Evolutionary conservation across 2,113 vertebrate species (phyloP).

Genomic region (Perca schrenkii): DNA sequence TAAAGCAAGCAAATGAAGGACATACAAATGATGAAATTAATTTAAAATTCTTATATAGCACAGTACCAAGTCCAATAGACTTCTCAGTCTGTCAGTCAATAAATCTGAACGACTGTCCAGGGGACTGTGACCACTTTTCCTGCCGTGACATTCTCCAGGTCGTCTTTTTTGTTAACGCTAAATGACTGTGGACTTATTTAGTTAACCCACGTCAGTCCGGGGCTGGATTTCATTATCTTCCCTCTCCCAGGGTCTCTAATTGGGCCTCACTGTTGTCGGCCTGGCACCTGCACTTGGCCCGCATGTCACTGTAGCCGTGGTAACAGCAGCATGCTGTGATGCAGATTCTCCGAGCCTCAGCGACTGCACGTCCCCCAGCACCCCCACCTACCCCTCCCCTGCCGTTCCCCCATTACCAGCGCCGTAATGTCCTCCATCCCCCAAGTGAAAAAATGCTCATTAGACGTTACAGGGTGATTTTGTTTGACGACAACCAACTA

Average conservation of each 20-base stretch:
- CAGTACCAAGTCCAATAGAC: background rate
- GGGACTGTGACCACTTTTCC: constrained; percentile 55
- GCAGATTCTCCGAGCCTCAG: constrained; percentile 68
- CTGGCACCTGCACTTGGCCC: constrained; percentile 81
- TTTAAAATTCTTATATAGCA: background rate
- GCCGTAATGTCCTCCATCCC: constrained; percentile 54
- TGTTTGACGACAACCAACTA: constrained; percentile 45
- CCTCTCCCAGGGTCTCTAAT: constrained; percentile 82
- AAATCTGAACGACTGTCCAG: constrained; percentile 37
- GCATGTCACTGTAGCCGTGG: constrained; percentile 82
- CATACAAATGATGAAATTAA: constrained; percentile 2
- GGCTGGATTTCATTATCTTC: constrained; percentile 80
- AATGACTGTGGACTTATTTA: constrained; percentile 78
- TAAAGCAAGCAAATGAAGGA: constrained; percentile 4
- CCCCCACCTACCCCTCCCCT: constrained; percentile 53
- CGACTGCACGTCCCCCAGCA: constrained; percentile 25
- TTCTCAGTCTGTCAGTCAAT: constrained; percentile 43
- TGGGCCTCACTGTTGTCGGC: constrained; percentile 79
- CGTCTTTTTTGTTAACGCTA: constrained; percentile 72
- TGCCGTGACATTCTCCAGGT: constrained; percentile 54
- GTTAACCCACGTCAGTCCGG: constrained; percentile 78
- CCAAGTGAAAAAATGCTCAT: constrained; percentile 61
- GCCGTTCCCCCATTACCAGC: constrained; percentile 50
- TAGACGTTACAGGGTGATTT: constrained; percentile 47
- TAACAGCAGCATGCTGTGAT: constrained; percentile 80